These are phyloP conservation scores for Physella acuta DNA, from an alignment of 1,140 invertebrate genomes.

Conservation along the genomic window DNA sequence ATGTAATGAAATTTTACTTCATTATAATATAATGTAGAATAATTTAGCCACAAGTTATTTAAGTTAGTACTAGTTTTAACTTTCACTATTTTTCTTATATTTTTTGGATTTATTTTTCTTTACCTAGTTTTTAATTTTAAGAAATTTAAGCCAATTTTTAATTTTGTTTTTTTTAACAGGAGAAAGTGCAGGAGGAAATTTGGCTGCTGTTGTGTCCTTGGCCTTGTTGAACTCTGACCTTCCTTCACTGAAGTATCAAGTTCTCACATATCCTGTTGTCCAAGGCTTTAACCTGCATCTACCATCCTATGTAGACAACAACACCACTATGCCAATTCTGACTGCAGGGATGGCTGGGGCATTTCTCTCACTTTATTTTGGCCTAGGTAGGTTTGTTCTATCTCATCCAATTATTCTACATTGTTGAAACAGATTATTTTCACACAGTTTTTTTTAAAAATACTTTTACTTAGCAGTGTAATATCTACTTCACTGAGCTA, in stretches of 20 bases:
- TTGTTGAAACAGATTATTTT: background rate
- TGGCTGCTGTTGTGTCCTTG: slow-evolving; percentile 39
- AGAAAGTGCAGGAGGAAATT: slow-evolving; percentile 50
- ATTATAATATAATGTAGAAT: too few relatives aligned
- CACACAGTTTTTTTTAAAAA: background rate
- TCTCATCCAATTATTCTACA: background rate
- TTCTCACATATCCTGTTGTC: slow-evolving; percentile 38
- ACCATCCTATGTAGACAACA: slow-evolving; percentile 34
- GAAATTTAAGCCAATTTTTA: too few relatives aligned
- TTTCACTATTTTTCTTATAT: too few relatives aligned
- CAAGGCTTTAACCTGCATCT: slow-evolving; percentile 42
- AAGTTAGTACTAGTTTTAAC: too few relatives aligned
- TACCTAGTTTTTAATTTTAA: too few relatives aligned
- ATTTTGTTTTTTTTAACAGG: slow-evolving; percentile 35
- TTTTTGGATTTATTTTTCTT: too few relatives aligned
- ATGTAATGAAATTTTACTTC: too few relatives aligned
- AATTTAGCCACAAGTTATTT: too few relatives aligned
- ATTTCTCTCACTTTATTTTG: slow-evolving; percentile 3
- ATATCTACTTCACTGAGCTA: background rate
- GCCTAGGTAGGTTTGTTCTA: slow-evolving; percentile 1
- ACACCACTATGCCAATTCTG: background rate
- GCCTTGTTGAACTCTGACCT: slow-evolving; percentile 24
- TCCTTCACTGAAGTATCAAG: slow-evolving; percentile 33
- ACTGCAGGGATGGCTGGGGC: background rate
- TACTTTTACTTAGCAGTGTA: background rate